A percentile compares a stretch with the other conserved stretches of the same genome.
Conservation (phyloP, 2,888 invertebrate species). For the Imbricaverruca yamaguchii region DNA sequence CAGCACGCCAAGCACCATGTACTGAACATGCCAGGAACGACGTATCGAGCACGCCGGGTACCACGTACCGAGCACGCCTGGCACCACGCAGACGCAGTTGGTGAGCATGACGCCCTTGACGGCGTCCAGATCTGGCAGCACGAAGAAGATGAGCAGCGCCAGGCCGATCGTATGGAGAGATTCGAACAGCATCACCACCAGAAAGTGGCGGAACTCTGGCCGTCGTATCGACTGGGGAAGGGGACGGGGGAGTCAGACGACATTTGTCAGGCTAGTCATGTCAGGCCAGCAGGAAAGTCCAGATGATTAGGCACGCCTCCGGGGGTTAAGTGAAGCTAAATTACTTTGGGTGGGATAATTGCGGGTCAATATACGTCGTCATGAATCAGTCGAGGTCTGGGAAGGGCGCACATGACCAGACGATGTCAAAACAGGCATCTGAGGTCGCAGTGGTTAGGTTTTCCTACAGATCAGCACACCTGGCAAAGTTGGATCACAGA, state of each 20-base stretch:
- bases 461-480: too few species aligned
- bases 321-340: too few species aligned
- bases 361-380: too few species aligned
- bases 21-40: too few species aligned
- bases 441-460: too few species aligned
- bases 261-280: neutral
- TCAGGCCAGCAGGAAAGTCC: too few species aligned
- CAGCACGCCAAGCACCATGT: too few species aligned
- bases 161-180: conserved; percentile 80
- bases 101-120: conserved; percentile 93
- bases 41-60: too few species aligned
- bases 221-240: conserved; percentile 29
- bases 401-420: neutral
- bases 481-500: too few species aligned
- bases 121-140: conserved; percentile 86
- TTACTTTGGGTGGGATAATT: too few species aligned
- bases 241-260: neutral
- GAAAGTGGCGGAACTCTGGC: conserved; percentile 48
- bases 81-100: conserved; percentile 87
- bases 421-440: too few species aligned
- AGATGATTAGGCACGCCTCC: too few species aligned
- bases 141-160: conserved; percentile 73
- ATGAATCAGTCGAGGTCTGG: neutral
- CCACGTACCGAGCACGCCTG: conserved; percentile 59
- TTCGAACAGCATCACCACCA: conserved; percentile 71